These are phyloP conservation scores for Sebastes vulpes DNA, from an alignment of 2,797 vertebrate genomes.

Conservation along the genomic window DNA sequence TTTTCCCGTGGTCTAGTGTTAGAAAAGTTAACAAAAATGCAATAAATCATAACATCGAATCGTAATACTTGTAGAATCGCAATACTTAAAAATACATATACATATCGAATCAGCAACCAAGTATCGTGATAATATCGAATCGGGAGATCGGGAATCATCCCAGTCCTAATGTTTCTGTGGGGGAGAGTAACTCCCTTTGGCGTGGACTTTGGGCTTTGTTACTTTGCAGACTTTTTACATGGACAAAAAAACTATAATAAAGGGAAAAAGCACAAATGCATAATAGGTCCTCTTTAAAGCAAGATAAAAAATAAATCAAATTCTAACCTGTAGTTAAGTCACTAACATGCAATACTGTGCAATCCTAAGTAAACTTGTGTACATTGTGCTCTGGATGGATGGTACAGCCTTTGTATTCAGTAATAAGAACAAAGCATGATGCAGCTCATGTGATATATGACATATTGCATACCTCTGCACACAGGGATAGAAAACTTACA, in stretches of 20 bases:
- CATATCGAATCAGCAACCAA: too few species aligned
- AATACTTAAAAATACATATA: too few species aligned
- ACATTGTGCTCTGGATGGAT: neutral
- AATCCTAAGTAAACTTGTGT: neutral
- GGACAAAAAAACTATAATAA: neutral
- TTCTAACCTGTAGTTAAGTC: neutral
- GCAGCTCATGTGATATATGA: neutral
- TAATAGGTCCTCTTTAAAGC: too few species aligned
- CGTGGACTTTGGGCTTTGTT: too few species aligned
- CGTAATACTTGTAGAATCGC: too few species aligned
- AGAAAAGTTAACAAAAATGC: too few species aligned
- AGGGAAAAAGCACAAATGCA: neutral
- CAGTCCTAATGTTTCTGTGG: neutral
- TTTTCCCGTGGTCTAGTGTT: too few species aligned
- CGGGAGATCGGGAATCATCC: neutral
- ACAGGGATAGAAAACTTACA: neutral
- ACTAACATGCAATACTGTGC: neutral
- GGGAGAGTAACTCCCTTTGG: neutral
- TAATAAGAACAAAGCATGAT: neutral
- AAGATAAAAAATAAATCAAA: neutral
- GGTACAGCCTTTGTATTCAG: neutral
- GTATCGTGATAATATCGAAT: too few species aligned
- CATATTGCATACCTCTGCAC: neutral
- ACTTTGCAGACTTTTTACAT: neutral
- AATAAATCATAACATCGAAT: too few species aligned